A percentile compares a stretch with the other conserved stretches of the same genome.
Evolutionary conservation across 2,797 vertebrate genomes (phyloP).

Genomic region (Potorous gilbertii): DNA sequence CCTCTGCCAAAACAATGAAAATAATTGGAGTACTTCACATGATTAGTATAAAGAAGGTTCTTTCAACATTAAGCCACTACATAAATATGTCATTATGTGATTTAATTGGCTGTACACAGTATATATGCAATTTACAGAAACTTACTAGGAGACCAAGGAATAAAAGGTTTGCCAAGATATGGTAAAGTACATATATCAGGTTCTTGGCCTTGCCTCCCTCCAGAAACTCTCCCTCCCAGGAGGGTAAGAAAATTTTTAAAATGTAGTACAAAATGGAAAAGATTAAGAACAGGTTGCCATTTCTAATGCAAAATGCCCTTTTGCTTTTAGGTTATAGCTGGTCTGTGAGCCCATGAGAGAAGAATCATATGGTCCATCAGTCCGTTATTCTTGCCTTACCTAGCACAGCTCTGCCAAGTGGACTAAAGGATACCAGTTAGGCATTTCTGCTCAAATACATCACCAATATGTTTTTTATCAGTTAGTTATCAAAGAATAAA

Average conservation of each 20-base stretch:
- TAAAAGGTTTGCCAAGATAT: background rate
- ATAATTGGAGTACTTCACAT: background rate
- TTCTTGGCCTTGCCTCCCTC: background rate
- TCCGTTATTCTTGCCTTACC: background rate
- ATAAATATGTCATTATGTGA: background rate
- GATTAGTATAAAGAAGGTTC: background rate
- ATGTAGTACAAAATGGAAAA: background rate
- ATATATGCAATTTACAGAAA: background rate
- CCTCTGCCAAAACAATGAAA: background rate
- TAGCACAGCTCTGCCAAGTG: background rate
- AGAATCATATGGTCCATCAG: background rate
- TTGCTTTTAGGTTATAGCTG: background rate
- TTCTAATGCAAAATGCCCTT: background rate
- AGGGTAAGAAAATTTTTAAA: background rate
- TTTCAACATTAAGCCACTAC: background rate
- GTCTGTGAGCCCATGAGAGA: background rate
- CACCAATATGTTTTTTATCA: background rate
- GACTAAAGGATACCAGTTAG: background rate
- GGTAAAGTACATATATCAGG: background rate
- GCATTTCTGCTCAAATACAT: background rate
- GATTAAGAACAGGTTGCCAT: background rate
- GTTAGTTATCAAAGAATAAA: background rate
- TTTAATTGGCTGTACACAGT: background rate
- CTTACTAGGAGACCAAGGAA: background rate
- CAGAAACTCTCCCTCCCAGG: background rate